Conservation (phyloP, 2,113 vertebrate genomes). For the Phaethon lepturus region DNA sequence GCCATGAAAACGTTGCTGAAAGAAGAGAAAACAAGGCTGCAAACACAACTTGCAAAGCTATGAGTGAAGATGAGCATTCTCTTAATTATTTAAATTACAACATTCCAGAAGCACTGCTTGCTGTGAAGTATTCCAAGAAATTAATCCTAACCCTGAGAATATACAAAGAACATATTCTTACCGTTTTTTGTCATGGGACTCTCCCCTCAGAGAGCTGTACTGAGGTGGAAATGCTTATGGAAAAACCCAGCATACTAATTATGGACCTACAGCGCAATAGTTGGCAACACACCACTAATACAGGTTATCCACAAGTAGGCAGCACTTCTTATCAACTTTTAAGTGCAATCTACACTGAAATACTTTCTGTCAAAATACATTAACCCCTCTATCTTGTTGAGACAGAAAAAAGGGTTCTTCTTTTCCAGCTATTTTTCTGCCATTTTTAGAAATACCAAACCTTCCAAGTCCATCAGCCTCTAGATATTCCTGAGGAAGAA, state of each 20-base stretch:
- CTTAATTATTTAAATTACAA: not conserved
- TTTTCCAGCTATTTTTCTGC: not conserved
- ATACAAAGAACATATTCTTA: not conserved
- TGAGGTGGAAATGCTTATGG: not conserved
- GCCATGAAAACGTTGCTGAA: slow-evolving; percentile 89
- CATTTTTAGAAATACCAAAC: not conserved
- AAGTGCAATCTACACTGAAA: not conserved
- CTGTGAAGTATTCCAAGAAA: not conserved
- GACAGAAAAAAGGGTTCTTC: not conserved
- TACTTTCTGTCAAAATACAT: not conserved
- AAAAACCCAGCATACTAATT: accelerated
- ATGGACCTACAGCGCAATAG: not conserved
- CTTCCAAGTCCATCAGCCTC: not conserved
- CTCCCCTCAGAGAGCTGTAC: not conserved
- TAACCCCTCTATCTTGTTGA: not conserved
- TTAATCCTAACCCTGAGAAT: not conserved
- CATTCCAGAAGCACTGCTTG: not conserved
- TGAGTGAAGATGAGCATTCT: not conserved
- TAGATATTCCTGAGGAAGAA: not conserved
- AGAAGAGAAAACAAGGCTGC: slow-evolving; percentile 15
- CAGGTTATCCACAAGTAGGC: not conserved
- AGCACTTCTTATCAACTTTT: not conserved
- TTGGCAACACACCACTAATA: not conserved
- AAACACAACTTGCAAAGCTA: not conserved
- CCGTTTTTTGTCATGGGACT: not conserved